A percentile compares a stretch with the other conserved stretches of the same genome.
Conservation (phyloP, 2,888 invertebrate species). For the Cremastobaeus sp. region DNA sequence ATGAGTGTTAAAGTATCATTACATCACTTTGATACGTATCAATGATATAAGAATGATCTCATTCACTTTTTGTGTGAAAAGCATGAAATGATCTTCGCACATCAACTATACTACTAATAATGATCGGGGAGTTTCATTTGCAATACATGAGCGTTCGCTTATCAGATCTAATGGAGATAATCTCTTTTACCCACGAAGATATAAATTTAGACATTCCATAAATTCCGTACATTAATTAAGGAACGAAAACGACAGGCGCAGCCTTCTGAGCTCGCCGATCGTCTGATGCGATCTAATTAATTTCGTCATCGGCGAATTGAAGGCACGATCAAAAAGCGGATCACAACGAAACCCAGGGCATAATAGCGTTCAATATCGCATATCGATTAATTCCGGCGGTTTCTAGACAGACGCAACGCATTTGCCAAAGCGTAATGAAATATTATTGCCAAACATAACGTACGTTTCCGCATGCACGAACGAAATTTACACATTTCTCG, state of each 20-base stretch:
- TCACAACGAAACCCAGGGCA: slow-evolving; percentile 29
- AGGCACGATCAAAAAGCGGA: not conserved
- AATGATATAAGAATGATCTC: slow-evolving; percentile 50
- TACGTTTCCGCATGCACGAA: slow-evolving; percentile 28
- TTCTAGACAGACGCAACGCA: not conserved
- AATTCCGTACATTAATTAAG: slow-evolving; percentile 43
- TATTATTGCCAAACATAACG: slow-evolving; percentile 20
- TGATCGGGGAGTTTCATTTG: slow-evolving; percentile 39
- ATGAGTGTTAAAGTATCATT: slow-evolving; percentile 40
- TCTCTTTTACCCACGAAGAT: slow-evolving; percentile 44
- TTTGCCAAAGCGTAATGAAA: slow-evolving; percentile 22
- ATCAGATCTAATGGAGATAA: slow-evolving; percentile 49
- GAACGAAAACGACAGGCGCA: slow-evolving; percentile 27
- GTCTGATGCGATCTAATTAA: slow-evolving; percentile 25
- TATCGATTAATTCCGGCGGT: slow-evolving; percentile 4
- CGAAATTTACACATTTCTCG: slow-evolving; percentile 45
- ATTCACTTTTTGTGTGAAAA: slow-evolving; percentile 47
- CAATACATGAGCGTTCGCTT: slow-evolving; percentile 35
- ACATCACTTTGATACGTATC: slow-evolving; percentile 46
- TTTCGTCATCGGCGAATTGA: slow-evolving; percentile 4
- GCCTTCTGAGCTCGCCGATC: not conserved
- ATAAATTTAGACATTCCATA: slow-evolving; percentile 46
- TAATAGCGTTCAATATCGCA: slow-evolving; percentile 2
- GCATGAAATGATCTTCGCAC: slow-evolving; percentile 43
- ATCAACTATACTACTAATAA: slow-evolving; percentile 39